Evolutionary conservation across 2,797 vertebrate species (phyloP), one percentile per base, ranked within the genome.

Genomic region (Clarias laeviceps): DNA sequence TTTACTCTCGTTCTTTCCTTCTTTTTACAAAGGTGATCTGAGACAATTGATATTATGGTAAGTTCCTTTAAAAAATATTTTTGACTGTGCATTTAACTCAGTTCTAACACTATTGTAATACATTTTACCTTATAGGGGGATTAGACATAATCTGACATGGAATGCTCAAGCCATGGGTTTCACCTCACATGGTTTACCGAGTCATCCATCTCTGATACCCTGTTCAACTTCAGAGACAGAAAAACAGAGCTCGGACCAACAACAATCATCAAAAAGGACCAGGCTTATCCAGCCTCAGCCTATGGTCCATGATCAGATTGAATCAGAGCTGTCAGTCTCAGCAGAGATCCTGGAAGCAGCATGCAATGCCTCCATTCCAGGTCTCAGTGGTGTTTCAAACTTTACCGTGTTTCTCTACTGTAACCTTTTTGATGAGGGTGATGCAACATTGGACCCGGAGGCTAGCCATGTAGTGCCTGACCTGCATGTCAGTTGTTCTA

Each of bases 351-450:
- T 97, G 91, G 96, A 98, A 90, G 95, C 96, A 20, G 96, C 95
- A 2, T 97, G 97, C 79, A 96, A 97, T 70, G 94, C 95, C 34
- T 94, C 95, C 27, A 93, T 96, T 82, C 95, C 95, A 0, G 95
- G 93, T 32, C 88, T 97, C 69, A 96, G 95, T 0, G 96, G 96
- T 0, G 92, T 97, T 87, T 97, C 97, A 86, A 97, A 96, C 95
- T 98, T 97, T 93, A 97, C 97, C 0, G 93, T 97, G 66, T 95
- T 96, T 86, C 94, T 97, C 85, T 96, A 97, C 90, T 98, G 97
- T 91, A 97, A 96, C 90, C 93, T 96, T 27, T 93, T 95, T 86
- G 95, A 94, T 32, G 95, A 94, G 24, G 93, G 92, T 45, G 90
- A 91, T 2, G 92, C 87, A 59, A 94, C 95, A 6, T 83, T 93